Evolutionary conservation across 1,140 invertebrate species (phyloP), one percentile per base, ranked within the genome.

Genomic region (Choristoneura fumiferana): DNA sequence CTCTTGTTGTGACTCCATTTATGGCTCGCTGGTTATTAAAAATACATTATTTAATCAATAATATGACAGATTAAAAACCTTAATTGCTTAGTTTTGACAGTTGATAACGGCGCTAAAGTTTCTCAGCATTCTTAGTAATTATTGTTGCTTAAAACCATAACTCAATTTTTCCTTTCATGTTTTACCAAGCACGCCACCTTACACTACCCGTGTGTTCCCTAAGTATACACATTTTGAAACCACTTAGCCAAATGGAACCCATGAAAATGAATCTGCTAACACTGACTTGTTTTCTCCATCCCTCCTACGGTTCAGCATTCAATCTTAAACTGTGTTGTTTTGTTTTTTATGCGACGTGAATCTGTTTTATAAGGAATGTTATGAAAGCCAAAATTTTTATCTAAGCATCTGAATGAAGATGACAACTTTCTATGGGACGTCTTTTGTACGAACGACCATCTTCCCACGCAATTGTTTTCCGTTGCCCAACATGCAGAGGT

Each of bases 391-490:
- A 79, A 75, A 63, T 52, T 57, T 52, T 57, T 62, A 66, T 75
- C 68, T 67, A 64, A 36, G 62, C 59, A 67, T 68, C 66, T 29
- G 54, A 61, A 73, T 65, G 66, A 56, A 53, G 62, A 58, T 66
- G 39, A 54, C 61, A 58, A 72, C 79, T 84, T 84, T 84, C 81
- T 77, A 73, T 63, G 38, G 55, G 45, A 58, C 65, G 65, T 71
- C 73, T 65, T 63, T 76, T 62, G 60, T 63, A 67, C 55, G 57
- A 60, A 13, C 22, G 22, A 29, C 18, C 18, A 52, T 71, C 67
- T 78, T 84, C 81, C 79, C 79, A 81, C 79, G 74, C 71, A 67
- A 73, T 74, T 74, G 67, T 80, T 66, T 75, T 49, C 18, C 43
- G 43, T 49, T 49, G 43, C 43, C 43, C 43, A 49, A 49, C 29